A percentile compares a stretch with the other conserved stretches of the same genome.
phyloP scores from a whole-genome alignment of 2,888 invertebrate species.

The Dryobotodes eremita region DNA sequence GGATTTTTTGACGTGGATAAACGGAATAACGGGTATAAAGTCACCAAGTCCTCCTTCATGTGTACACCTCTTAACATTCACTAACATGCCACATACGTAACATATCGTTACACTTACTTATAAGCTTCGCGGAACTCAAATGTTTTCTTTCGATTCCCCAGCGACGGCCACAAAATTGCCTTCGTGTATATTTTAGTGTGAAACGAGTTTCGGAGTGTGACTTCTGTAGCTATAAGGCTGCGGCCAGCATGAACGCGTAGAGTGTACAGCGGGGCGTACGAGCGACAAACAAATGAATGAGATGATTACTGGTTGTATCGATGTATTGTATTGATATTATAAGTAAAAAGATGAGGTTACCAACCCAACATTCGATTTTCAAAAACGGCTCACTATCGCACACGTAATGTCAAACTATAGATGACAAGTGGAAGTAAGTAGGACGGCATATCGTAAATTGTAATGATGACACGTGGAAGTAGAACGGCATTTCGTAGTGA shows the following conservation, averaged over 20 bases:
- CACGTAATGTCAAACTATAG: too few species aligned
- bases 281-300: neutral
- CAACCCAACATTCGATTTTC: too few species aligned
- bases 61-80: neutral
- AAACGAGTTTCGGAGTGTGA: conserved; percentile 49
- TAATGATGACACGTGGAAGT: too few species aligned
- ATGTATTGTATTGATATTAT: too few species aligned
- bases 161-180: conserved; percentile 65
- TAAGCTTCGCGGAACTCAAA: conserved; percentile 53
- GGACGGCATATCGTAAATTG: too few species aligned
- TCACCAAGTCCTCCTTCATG: neutral
- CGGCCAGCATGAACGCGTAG: neutral
- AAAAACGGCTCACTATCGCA: too few species aligned
- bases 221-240: conserved; percentile 18
- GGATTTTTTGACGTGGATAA: too few species aligned
- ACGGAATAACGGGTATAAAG: neutral
- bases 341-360: too few species aligned
- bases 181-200: conserved; percentile 70
- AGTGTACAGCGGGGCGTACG: neutral
- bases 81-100: conserved; percentile 31
- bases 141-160: conserved; percentile 70
- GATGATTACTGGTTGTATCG: too few species aligned
- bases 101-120: conserved; percentile 36
- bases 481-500: too few species aligned
- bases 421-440: too few species aligned